phyloP scores from a whole-genome alignment of 2,888 invertebrate genomes.

The Andrena minutula region DNA sequence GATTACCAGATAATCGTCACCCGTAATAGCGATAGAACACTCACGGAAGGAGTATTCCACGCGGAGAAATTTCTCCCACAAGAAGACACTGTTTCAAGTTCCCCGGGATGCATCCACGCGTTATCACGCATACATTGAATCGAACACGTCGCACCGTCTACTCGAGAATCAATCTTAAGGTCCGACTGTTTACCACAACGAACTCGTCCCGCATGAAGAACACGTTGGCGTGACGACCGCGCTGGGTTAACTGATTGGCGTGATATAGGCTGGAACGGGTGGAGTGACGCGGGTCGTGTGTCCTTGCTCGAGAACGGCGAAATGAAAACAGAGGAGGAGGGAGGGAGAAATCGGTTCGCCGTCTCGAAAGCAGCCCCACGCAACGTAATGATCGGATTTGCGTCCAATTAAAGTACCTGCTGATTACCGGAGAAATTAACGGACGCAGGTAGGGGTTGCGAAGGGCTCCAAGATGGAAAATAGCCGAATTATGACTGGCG shows the following conservation, averaged over 20 bases:
- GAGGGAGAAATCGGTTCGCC: constrained; percentile 16
- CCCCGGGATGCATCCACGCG: background rate
- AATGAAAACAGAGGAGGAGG: constrained; percentile 26
- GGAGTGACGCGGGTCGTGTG: constrained; percentile 46
- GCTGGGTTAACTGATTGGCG: constrained; percentile 79
- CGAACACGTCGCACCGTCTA: background rate
- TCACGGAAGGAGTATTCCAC: background rate
- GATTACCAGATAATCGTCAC: too few relatives aligned
- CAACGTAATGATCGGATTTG: constrained; percentile 57
- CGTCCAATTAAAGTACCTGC: constrained; percentile 72
- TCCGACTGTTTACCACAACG: constrained; percentile 72
- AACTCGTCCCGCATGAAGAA: constrained; percentile 80
- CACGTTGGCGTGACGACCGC: constrained; percentile 81
- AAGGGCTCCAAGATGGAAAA: too few relatives aligned
- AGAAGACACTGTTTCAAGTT: background rate
- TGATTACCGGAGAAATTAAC: constrained; percentile 44
- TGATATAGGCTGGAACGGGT: constrained; percentile 70
- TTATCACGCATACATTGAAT: background rate
- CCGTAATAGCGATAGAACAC: background rate
- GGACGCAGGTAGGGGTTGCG: background rate
- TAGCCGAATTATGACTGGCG: too few relatives aligned
- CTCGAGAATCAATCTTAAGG: constrained; percentile 30
- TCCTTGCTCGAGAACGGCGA: constrained; percentile 21
- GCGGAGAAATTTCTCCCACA: background rate
- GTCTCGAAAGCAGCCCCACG: constrained; percentile 26